These are phyloP conservation scores for Cottoperca gobio DNA, from an alignment of 2,797 vertebrate species.

Conservation along the genomic window DNA sequence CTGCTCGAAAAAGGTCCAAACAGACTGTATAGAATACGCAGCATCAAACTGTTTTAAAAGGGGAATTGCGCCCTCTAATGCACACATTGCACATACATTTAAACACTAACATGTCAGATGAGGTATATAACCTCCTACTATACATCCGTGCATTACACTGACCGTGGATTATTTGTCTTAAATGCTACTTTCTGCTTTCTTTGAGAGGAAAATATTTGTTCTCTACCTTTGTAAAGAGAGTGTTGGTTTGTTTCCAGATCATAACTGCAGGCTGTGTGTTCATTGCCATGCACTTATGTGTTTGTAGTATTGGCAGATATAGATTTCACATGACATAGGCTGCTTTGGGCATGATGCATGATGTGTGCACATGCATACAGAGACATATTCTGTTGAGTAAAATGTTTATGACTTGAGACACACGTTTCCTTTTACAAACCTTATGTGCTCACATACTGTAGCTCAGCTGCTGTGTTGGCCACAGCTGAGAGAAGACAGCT, in stretches of 20 bases:
- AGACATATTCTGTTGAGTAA: not conserved
- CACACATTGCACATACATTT: conserved; percentile 10
- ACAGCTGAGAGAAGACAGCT: conserved; percentile 56
- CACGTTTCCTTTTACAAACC: not conserved
- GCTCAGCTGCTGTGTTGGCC: conserved; percentile 46
- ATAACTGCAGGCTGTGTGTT: not conserved
- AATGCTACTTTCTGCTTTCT: not conserved
- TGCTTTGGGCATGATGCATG: not conserved
- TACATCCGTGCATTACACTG: not conserved
- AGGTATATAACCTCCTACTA: not conserved
- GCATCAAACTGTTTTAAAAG: not conserved
- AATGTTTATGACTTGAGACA: not conserved
- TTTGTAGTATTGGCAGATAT: not conserved
- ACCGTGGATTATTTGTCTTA: not conserved
- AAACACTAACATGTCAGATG: not conserved
- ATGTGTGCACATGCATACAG: not conserved
- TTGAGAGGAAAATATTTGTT: not conserved
- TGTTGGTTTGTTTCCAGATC: not conserved
- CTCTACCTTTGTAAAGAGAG: not conserved
- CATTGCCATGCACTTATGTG: not conserved
- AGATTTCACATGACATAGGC: conserved; percentile 5
- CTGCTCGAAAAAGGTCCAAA: not conserved
- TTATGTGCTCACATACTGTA: not conserved
- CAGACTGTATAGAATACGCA: not conserved
- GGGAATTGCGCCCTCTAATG: conserved; percentile 69